phyloP scores from a whole-genome alignment of 2,797 vertebrate genomes.

The Pangasius larnaudii region DNA sequence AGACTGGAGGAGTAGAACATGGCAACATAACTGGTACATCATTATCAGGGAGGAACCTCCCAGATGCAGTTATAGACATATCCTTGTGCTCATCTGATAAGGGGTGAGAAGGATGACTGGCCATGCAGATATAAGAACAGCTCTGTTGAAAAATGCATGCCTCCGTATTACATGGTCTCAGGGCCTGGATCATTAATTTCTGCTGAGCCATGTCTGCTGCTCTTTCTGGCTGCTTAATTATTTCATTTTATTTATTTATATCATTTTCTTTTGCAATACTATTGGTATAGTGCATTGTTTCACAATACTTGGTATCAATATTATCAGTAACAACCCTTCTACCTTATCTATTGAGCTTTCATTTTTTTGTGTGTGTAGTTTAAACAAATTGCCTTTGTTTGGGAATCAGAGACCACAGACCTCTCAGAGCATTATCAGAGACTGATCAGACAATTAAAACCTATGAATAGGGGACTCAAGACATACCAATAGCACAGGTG shows the following conservation, averaged over 20 bases:
- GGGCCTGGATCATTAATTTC: not conserved
- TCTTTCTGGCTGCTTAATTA: not conserved
- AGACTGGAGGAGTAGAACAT: not conserved
- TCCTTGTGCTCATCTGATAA: slow-evolving; percentile 6
- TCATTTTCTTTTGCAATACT: not conserved
- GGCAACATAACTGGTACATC: not conserved
- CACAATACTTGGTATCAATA: not conserved
- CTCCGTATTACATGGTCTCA: not conserved
- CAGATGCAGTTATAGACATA: not conserved
- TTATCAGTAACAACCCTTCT: not conserved
- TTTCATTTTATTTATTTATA: not conserved
- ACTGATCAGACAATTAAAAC: not conserved
- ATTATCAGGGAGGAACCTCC: not conserved
- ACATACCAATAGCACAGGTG: not conserved
- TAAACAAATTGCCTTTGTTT: not conserved
- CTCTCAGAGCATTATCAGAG: not conserved
- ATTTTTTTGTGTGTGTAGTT: not conserved
- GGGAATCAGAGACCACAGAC: not conserved
- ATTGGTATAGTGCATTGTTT: not conserved
- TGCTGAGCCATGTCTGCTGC: not conserved
- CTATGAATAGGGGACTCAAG: not conserved
- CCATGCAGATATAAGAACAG: not conserved
- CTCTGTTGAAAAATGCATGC: not conserved
- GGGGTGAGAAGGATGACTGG: not conserved
- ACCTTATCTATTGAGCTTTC: not conserved